Conservation (phyloP, 2,888 invertebrate genomes). For the Ornithoptera priamus region DNA sequence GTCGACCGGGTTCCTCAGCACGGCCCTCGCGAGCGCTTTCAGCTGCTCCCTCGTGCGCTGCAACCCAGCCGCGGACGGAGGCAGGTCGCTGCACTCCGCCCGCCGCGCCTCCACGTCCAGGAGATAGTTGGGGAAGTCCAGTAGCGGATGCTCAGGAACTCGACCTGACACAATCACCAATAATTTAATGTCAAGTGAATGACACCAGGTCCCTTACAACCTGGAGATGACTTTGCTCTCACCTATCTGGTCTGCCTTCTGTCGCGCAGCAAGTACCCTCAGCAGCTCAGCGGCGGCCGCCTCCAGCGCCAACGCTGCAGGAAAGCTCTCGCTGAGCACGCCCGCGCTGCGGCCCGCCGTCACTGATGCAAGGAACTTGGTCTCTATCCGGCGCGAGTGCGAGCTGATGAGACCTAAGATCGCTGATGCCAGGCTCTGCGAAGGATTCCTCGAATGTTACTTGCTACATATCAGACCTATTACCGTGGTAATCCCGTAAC, state of each 20-base stretch:
- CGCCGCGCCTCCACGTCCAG: conserved; percentile 46
- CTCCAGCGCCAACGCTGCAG: conserved; percentile 56
- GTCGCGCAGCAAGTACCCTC: conserved; percentile 43
- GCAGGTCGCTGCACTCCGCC: conserved; percentile 44
- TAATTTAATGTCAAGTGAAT: not conserved
- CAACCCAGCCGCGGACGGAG: conserved; percentile 47
- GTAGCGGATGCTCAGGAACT: conserved; percentile 39
- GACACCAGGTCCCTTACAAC: too few species aligned
- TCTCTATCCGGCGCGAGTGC: conserved; percentile 60
- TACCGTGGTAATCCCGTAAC: too few species aligned
- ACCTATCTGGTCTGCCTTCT: conserved; percentile 35
- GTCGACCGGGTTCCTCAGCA: conserved; percentile 89
- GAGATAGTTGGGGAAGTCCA: conserved; percentile 47
- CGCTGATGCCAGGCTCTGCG: conserved; percentile 52
- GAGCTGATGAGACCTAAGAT: conserved; percentile 48
- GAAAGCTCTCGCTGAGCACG: conserved; percentile 58
- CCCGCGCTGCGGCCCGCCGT: conserved; percentile 46
- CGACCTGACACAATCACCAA: conserved; percentile 4
- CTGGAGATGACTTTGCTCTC: conserved; percentile 37
- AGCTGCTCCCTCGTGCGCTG: conserved; percentile 82
- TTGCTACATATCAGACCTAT: too few species aligned
- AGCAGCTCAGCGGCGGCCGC: conserved; percentile 48
- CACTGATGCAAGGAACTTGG: conserved; percentile 46
- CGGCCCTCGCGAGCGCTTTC: conserved; percentile 85
- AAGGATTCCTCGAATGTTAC: too few species aligned